Conservation (phyloP, 92 coral and sea anemone genomes). For the Ricordea florida region DNA sequence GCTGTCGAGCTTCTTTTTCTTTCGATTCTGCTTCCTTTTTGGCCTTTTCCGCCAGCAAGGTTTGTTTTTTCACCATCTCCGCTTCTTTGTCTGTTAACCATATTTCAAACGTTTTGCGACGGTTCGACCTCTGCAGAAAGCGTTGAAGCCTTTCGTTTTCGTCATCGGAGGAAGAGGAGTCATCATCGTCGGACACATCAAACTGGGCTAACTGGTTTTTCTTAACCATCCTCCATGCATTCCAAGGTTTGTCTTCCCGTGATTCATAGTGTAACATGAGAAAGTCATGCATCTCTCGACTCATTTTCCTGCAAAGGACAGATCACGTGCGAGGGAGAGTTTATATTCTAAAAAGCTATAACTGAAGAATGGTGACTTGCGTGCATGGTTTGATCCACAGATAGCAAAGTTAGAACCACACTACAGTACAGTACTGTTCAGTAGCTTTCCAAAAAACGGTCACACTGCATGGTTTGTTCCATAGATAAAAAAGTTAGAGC, state of each 20-base stretch:
- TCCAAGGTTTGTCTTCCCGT: slow-evolving; percentile 27
- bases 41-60: background rate
- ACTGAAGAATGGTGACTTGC: too few relatives aligned
- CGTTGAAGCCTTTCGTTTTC: slow-evolving; percentile 8
- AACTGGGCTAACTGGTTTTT: slow-evolving; percentile 9
- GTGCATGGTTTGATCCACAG: too few relatives aligned
- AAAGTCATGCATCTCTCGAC: slow-evolving; percentile 1
- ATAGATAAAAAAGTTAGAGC: too few relatives aligned
- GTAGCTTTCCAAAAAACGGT: too few relatives aligned
- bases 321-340: too few relatives aligned
- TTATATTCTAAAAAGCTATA: too few relatives aligned
- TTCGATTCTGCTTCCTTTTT: slow-evolving; percentile 5
- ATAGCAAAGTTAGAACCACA: too few relatives aligned
- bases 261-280: background rate
- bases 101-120: slow-evolving; percentile 58
- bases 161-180: slow-evolving; percentile 29
- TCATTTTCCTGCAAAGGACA: slow-evolving; percentile 30
- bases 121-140: background rate
- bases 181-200: slow-evolving; percentile 21
- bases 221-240: slow-evolving; percentile 20
- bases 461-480: too few relatives aligned
- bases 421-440: too few relatives aligned
- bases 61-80: slow-evolving; percentile 1
- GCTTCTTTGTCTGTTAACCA: slow-evolving; percentile 62
- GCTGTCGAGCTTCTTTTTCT: background rate